Evolutionary conservation across 2,888 invertebrate species (phyloP).

Genomic region (Andrena haemorrhoa): DNA sequence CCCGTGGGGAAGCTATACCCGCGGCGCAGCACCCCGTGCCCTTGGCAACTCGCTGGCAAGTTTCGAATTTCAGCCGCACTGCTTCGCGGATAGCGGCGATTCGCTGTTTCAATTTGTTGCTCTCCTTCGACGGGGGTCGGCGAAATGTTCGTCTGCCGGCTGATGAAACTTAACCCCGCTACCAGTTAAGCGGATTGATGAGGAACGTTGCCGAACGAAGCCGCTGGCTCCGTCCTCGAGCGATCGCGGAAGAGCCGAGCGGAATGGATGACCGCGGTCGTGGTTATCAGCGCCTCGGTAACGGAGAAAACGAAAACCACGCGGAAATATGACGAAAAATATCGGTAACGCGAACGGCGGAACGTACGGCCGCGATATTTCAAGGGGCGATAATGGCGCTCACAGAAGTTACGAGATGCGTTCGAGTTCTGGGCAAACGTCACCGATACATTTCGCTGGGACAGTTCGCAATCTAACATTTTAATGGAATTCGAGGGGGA

Average conservation of each 20-base stretch:
- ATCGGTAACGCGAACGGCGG: constrained; percentile 38
- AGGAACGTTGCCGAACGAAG: background rate
- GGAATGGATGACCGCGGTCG: constrained; percentile 26
- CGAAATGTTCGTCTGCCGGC: background rate
- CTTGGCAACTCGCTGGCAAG: constrained; percentile 28
- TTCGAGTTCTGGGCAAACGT: constrained; percentile 51
- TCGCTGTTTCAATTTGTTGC: constrained; percentile 11
- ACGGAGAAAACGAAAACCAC: constrained; percentile 19
- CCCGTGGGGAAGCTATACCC: constrained; percentile 36
- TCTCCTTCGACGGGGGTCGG: constrained; percentile 4
- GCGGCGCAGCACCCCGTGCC: constrained; percentile 27
- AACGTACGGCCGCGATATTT: constrained; percentile 52
- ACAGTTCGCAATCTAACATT: constrained; percentile 62
- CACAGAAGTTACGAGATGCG: constrained; percentile 39
- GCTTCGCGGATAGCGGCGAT: background rate
- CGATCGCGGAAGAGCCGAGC: background rate
- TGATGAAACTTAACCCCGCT: background rate
- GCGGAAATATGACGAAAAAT: constrained; percentile 42
- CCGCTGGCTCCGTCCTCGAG: background rate
- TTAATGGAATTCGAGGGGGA: constrained; percentile 64
- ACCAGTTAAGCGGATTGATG: background rate
- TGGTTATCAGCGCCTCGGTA: constrained; percentile 16
- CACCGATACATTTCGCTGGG: constrained; percentile 48
- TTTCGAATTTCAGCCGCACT: constrained; percentile 32
- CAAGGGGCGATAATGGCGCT: constrained; percentile 58